Evolutionary conservation across 2,797 vertebrate species (phyloP), one percentile per base, ranked within the genome.

Genomic region (Aulostomus chinensis): DNA sequence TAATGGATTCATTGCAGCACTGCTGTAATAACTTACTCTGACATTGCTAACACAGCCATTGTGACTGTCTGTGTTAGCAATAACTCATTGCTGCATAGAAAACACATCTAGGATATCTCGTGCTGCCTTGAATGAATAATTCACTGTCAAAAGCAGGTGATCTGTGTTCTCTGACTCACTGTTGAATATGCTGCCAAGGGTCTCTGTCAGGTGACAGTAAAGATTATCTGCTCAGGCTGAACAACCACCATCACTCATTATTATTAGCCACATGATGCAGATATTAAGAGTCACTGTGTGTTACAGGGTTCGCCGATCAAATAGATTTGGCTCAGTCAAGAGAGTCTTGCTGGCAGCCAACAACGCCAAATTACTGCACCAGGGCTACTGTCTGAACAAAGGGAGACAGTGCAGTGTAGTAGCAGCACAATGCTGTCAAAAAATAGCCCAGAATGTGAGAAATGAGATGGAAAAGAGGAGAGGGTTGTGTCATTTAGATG

Each of bases 381-480:
- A n/a, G n/a, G n/a, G n/a, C n/a, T n/a, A n/a, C n/a, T n/a, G n/a
- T n/a, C n/a, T n/a, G n/a, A n/a, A n/a, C n/a, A n/a, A n/a, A n/a
- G n/a, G n/a, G n/a, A n/a, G n/a, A n/a, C n/a, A n/a, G n/a, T n/a
- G n/a, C 29, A 20, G 48, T 12, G 41, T 47, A 53, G 68, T 64
- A 60, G 54, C 52, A 28, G 32, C 29, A 37, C 35, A 52, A 40
- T 31, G 26, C 35, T 12, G 61, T 50, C 69, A 67, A 48, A 73
- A 63, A 67, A 73, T 69, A 73, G 28, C 57, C 20, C 54, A 0
- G 24, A 45, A 78, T 66, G 60, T 78, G 69, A 65, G 49, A 81
- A 81, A 51, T 63, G 34, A 55, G 43, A 72, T 38, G 42, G 58
- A 65, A 36, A 58, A 30, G 62, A 54, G 55, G 71, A 57, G 62